Base-by-base conservation (phyloP, 2,113 vertebrate genomes). In the Callopanchax toddi region DNA sequence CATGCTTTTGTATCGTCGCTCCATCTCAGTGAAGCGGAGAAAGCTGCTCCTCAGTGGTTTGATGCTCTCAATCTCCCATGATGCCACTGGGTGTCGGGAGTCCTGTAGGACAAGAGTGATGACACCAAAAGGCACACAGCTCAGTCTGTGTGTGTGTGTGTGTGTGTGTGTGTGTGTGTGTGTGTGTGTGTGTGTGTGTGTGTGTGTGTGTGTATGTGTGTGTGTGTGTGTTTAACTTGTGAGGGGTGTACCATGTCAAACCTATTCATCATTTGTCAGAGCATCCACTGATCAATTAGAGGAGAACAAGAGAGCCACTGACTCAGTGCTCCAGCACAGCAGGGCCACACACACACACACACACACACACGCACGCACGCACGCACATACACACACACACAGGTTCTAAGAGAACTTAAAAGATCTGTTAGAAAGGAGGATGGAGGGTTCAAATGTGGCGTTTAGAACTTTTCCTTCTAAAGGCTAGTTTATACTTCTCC, bases 41-140 rank as follows among this genome's bases (percentile, higher is more conserved):
- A 40, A 69, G 60, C 71, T 75, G 74, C 81, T 91, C 85, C 65
- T 83, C 70, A 66, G 78, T 68, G 74, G 82, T 71, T 65, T 79
- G 91, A 79, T 82, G 45, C 70, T 84, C 81, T 90, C 90, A 92
- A 89, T 94, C 93, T 94, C 91, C 93, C 94, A 91, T 92, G 94
- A 91, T 92, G 94, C 91, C 88, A 86, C 86, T 78, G 77, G 87
- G 91, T 89, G 88, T 89, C 89, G 88, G 85, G 89, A 89, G 87
- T 83, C 91, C 87, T 92, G 94, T 93, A 91, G 63, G 67, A 93
- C 93, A 95, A 93, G 93, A 94, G 89, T 90, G 93, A 94, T 93
- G 93, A 89, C 77, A 82, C 89, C 60, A 66, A 79, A 71, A 80
- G 85, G 83, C n/a, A 77, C 60, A 60, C 55, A 29, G 26, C 17